Conservation (phyloP, 2,888 invertebrate species). For the Lagria hirta region DNA sequence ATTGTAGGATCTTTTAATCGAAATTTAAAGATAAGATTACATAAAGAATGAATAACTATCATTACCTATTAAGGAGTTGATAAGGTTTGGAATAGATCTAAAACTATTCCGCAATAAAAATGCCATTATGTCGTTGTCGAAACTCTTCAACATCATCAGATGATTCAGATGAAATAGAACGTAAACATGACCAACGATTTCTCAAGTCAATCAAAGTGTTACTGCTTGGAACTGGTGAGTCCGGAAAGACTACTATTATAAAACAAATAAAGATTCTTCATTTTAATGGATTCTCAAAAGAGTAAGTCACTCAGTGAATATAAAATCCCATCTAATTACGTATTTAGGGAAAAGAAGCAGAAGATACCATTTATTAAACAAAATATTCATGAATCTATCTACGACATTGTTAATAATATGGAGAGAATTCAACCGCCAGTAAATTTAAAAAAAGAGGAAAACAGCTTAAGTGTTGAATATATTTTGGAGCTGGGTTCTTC, state of each 20-base stretch:
- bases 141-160: no score
- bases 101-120: no score
- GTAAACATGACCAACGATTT: slow-evolving; percentile 36
- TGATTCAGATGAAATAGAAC: slow-evolving; percentile 33
- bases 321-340: slow-evolving; percentile 5
- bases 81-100: no score
- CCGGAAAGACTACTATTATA: slow-evolving; percentile 82
- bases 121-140: no score
- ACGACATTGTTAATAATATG: slow-evolving; percentile 65
- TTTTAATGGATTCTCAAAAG: slow-evolving; percentile 72
- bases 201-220: slow-evolving; percentile 60
- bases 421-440: slow-evolving; percentile 52
- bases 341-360: slow-evolving; percentile 65
- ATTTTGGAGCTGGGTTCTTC: slow-evolving; percentile 57
- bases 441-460: slow-evolving; percentile 57
- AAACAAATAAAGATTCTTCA: slow-evolving; percentile 87
- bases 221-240: slow-evolving; percentile 73
- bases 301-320: slow-evolving; percentile 57
- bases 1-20: no score
- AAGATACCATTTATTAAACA: slow-evolving; percentile 68
- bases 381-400: slow-evolving; percentile 77
- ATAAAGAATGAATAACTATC: no score
- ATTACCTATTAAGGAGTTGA: no score
- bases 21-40: no score
- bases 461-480: slow-evolving; percentile 55